phyloP scores from a whole-genome alignment of 2,113 vertebrate species.

The Oreochromis tanganicae region DNA sequence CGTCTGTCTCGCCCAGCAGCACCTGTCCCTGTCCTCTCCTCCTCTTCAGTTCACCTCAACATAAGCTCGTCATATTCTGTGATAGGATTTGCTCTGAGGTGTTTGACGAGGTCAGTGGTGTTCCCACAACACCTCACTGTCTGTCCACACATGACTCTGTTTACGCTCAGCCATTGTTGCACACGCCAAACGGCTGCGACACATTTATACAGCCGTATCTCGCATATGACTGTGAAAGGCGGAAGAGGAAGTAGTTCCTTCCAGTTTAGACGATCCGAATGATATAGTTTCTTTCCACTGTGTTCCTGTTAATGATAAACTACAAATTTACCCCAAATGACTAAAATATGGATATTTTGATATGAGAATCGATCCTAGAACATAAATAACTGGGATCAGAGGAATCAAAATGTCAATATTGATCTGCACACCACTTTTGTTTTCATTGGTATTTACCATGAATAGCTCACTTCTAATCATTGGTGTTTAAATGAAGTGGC shows the following conservation, averaged over 20 bases:
- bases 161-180: rapidly evolving
- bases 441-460: not conserved
- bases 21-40: rapidly evolving
- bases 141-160: not conserved
- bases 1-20: not conserved
- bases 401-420: rapidly evolving
- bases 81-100: not conserved
- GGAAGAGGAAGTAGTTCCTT: not conserved
- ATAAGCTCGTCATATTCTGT: rapidly evolving
- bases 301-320: not conserved
- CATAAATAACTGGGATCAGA: not conserved
- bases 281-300: rapidly evolving
- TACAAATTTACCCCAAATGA: rapidly evolving
- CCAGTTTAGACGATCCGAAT: rapidly evolving
- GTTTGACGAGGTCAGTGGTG: rapidly evolving
- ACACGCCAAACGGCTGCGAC: not conserved
- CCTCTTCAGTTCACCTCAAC: rapidly evolving
- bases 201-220: rapidly evolving
- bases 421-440: not conserved
- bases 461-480: rapidly evolving
- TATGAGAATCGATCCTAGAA: rapidly evolving
- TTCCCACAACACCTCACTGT: rapidly evolving
- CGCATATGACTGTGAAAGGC: rapidly evolving
- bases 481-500: not conserved
- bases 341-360: rapidly evolving